Conservation (phyloP, 1,140 invertebrate species). For the Diprion similis region DNA sequence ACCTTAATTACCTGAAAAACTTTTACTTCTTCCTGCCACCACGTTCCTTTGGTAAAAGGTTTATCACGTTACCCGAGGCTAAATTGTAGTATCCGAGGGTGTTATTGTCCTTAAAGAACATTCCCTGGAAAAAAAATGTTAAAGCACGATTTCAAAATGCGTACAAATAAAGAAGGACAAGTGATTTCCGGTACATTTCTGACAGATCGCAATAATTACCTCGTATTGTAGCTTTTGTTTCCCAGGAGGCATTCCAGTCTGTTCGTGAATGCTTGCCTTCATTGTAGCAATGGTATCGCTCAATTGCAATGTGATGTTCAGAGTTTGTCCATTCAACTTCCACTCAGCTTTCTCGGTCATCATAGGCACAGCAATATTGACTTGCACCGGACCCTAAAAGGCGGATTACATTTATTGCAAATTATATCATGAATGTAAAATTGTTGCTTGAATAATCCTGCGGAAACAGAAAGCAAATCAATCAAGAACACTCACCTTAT, state of each 20-base stretch:
- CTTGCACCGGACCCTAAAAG: conserved; percentile 71
- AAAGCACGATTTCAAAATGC: conserved; percentile 14
- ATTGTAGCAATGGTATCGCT: conserved; percentile 84
- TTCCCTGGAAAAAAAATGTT: conserved; percentile 72
- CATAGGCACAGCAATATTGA: conserved; percentile 83
- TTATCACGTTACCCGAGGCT: conserved; percentile 79
- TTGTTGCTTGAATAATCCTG: conserved; percentile 18
- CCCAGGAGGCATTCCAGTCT: conserved; percentile 91
- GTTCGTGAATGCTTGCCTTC: conserved; percentile 89
- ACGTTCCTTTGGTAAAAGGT: conserved; percentile 94
- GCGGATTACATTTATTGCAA: conserved; percentile 26
- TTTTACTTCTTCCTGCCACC: conserved; percentile 96
- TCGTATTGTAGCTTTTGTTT: conserved; percentile 97
- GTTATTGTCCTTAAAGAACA: conserved; percentile 98
- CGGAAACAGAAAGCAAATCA: not conserved
- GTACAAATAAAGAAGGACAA: not conserved
- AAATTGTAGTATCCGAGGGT: conserved; percentile 97
- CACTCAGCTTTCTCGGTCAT: conserved; percentile 92
- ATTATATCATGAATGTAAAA: not conserved
- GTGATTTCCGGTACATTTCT: not conserved
- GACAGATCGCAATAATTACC: conserved; percentile 60
- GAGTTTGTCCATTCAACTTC: conserved; percentile 92
- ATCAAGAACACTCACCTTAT: conserved; percentile 56
- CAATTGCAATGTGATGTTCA: conserved; percentile 81
- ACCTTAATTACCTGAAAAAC: not conserved